These are phyloP conservation scores for Andricus quercusramuli DNA, from an alignment of 2,888 invertebrate species.

Conservation along the genomic window DNA sequence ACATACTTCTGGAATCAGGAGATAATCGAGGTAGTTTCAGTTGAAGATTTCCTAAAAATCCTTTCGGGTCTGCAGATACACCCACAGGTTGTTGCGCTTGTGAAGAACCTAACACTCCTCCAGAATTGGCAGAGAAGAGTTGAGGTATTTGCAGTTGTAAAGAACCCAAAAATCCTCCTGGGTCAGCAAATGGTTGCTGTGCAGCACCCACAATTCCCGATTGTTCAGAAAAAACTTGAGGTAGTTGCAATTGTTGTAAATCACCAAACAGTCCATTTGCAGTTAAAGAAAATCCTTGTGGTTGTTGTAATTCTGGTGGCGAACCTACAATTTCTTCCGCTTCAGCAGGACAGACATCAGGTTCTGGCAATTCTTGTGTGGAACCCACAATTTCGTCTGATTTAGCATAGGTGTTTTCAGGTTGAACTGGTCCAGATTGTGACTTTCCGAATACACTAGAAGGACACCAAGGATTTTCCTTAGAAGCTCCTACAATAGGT, in stretches of 20 bases:
- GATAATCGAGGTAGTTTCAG: neutral
- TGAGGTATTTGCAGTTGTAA: neutral
- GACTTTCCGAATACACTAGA: neutral
- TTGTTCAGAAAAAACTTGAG: neutral
- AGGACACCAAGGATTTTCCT: slow-evolving; percentile 16
- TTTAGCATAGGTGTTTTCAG: neutral
- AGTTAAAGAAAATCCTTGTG: neutral
- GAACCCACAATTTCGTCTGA: neutral
- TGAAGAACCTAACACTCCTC: neutral
- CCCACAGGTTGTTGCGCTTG: neutral
- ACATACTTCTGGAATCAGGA: neutral
- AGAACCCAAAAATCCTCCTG: neutral
- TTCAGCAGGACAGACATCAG: neutral
- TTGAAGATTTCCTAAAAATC: neutral
- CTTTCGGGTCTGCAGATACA: neutral
- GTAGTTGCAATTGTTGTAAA: neutral
- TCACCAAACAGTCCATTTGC: neutral
- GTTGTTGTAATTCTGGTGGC: neutral
- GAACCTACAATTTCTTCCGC: neutral
- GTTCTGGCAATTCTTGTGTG: neutral
- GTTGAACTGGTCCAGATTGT: neutral
- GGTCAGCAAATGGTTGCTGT: neutral
- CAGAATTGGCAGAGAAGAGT: neutral
- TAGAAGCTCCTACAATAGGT: neutral
- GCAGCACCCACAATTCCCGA: neutral